phyloP scores from a whole-genome alignment of 2,888 invertebrate genomes.

The Diogma glabrata region DNA sequence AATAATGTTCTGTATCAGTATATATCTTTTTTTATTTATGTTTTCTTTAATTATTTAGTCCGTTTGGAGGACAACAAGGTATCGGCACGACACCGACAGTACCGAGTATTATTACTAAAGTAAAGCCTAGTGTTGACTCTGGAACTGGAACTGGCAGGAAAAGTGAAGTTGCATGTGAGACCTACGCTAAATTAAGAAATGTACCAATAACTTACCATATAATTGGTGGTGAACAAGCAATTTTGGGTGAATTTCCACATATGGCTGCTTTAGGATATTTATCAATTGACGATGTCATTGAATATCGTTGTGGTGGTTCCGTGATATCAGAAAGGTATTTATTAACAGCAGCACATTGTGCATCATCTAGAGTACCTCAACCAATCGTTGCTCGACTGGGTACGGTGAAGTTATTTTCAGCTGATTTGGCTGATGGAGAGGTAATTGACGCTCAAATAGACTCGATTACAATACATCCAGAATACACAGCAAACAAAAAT shows the following conservation, averaged over 20 bases:
- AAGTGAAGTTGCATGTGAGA: not conserved
- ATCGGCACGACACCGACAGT: too few species aligned
- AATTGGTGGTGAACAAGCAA: slow-evolving; percentile 25
- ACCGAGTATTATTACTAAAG: too few species aligned
- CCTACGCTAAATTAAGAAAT: not conserved
- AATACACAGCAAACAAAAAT: slow-evolving; percentile 13
- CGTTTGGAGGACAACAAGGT: too few species aligned
- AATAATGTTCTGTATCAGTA: too few species aligned
- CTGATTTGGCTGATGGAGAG: not conserved
- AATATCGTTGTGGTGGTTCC: slow-evolving; percentile 16
- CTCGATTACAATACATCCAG: slow-evolving; percentile 16
- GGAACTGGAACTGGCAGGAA: too few species aligned
- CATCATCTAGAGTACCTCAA: not conserved
- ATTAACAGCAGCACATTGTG: slow-evolving; percentile 19
- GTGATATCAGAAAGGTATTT: slow-evolving; percentile 16
- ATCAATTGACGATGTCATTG: slow-evolving; percentile 3
- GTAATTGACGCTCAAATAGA: slow-evolving; percentile 15
- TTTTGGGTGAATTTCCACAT: slow-evolving; percentile 28
- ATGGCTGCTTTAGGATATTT: slow-evolving; percentile 22
- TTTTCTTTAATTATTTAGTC: too few species aligned
- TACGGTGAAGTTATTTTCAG: slow-evolving; percentile 9
- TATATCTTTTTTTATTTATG: too few species aligned
- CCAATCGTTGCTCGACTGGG: slow-evolving; percentile 17
- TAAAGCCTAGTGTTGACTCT: too few species aligned
- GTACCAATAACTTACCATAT: slow-evolving; percentile 23